Percentiles rank a stretch among this genome's conserved stretches.
These are phyloP conservation scores for Fregata magnificens DNA, from an alignment of 2,113 vertebrate genomes.

Conservation along the genomic window DNA sequence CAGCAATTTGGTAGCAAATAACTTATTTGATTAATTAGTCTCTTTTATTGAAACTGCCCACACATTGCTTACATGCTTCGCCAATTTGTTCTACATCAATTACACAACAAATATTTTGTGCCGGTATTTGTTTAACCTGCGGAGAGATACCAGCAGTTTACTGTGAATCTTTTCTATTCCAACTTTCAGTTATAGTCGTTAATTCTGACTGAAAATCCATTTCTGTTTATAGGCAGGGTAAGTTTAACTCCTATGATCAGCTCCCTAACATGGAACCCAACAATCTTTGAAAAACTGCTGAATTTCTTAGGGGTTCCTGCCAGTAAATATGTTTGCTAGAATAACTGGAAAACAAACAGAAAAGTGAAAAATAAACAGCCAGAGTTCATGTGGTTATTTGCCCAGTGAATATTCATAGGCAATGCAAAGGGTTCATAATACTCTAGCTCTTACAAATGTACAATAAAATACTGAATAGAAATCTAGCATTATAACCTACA, in stretches of 20 bases:
- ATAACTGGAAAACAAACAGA: background rate
- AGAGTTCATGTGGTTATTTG: background rate
- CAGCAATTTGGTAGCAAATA: background rate
- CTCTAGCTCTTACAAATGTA: background rate
- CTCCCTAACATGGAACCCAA: background rate
- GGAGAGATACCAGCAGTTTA: background rate
- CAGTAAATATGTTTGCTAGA: background rate
- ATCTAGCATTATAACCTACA: background rate
- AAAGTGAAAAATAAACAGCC: background rate
- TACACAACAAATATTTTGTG: background rate
- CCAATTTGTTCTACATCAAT: background rate
- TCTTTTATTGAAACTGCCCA: background rate
- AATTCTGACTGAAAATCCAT: background rate
- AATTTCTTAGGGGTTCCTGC: background rate
- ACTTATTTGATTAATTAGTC: background rate
- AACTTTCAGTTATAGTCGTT: background rate
- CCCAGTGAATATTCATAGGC: background rate
- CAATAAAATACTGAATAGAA: background rate
- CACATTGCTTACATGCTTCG: background rate
- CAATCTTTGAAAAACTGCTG: background rate
- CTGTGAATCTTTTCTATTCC: background rate
- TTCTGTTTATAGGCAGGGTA: background rate
- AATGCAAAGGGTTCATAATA: background rate
- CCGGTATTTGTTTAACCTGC: background rate
- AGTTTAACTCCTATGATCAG: background rate